Conservation (phyloP, 1,140 invertebrate species). For the Bombus superbus region DNA sequence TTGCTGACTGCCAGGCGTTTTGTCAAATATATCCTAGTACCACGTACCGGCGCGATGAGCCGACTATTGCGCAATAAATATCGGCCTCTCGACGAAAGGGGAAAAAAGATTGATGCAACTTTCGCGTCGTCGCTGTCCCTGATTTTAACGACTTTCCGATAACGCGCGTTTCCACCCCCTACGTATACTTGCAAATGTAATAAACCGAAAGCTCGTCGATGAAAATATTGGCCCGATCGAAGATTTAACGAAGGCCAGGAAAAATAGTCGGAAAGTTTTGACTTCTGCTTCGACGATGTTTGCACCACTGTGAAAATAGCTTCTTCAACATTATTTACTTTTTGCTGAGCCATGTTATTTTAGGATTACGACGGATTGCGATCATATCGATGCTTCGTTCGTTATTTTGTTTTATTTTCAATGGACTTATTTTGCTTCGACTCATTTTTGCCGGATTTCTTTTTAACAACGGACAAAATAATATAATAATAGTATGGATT, state of each 20-base stretch:
- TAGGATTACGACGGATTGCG: too few species aligned
- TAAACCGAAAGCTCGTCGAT: neutral
- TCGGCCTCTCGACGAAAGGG: conserved; percentile 43
- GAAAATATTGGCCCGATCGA: conserved; percentile 17
- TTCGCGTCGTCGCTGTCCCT: conserved; percentile 16
- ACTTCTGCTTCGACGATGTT: neutral
- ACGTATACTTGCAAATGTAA: conserved; percentile 11
- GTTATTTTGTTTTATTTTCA: too few species aligned
- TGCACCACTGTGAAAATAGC: neutral
- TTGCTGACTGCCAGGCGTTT: conserved; percentile 43
- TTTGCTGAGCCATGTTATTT: neutral
- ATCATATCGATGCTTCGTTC: too few species aligned
- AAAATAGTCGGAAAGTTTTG: neutral
- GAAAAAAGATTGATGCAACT: conserved; percentile 25
- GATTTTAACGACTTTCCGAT: conserved; percentile 49
- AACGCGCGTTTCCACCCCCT: neutral
- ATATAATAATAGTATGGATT: too few species aligned
- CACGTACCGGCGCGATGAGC: neutral
- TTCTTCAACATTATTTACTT: neutral
- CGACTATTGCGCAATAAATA: conserved; percentile 61
- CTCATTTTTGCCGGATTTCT: too few species aligned
- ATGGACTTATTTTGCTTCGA: too few species aligned
- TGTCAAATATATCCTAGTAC: conserved; percentile 51
- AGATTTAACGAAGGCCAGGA: conserved; percentile 2
- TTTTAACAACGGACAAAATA: too few species aligned